These are phyloP conservation scores for Hypomesus transpacificus DNA, from an alignment of 2,113 vertebrate species.

Conservation along the genomic window DNA sequence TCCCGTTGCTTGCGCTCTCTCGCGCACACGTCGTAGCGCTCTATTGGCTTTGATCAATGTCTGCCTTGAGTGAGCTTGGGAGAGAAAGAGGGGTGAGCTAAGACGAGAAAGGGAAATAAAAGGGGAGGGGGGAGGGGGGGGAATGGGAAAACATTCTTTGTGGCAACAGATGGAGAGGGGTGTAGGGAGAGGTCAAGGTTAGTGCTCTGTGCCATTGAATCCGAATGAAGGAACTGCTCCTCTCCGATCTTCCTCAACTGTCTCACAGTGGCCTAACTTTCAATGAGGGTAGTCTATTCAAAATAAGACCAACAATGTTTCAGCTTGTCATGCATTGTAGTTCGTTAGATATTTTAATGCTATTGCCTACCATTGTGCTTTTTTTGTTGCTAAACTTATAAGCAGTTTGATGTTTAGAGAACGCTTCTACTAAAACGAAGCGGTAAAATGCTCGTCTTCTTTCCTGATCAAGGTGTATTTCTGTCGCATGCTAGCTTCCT, in stretches of 20 bases:
- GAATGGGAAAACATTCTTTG: constrained; percentile 68
- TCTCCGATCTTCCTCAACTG: constrained; percentile 3
- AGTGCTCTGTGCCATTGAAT: constrained; percentile 71
- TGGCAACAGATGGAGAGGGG: constrained; percentile 89
- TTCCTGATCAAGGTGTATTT: neutral
- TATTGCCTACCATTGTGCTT: no score
- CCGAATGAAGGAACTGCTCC: neutral
- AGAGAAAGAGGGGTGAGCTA: constrained; percentile 28
- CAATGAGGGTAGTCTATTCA: no score
- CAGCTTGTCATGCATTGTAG: no score
- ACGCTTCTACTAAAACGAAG: no score
- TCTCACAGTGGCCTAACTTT: neutral
- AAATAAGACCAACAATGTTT: no score
- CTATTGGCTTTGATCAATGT: constrained; percentile 84
- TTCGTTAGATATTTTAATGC: no score
- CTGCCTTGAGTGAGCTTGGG: constrained; percentile 73
- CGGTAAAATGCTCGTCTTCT: neutral
- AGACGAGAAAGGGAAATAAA: constrained; percentile 18
- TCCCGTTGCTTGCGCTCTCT: constrained; percentile 63
- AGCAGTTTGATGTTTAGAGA: no score
- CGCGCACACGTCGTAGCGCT: constrained; percentile 68
- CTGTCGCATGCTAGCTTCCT: neutral
- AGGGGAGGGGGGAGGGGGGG: neutral
- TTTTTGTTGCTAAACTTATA: no score
- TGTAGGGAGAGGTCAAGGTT: constrained; percentile 91